These are phyloP conservation scores for Temnothorax rugatulus DNA, from an alignment of 2,888 invertebrate species.

Conservation along the genomic window DNA sequence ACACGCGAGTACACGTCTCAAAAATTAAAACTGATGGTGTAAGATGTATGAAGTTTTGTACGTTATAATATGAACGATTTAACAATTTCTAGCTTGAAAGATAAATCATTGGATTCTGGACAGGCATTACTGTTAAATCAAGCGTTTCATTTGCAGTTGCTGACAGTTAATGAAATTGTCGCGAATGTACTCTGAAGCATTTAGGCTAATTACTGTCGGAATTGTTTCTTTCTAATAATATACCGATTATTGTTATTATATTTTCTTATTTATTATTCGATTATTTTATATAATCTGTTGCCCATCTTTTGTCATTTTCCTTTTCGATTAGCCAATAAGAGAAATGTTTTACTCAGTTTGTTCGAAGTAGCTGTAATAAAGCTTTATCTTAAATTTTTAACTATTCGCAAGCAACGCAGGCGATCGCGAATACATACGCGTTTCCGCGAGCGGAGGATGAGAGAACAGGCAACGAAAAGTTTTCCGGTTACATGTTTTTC, in stretches of 20 bases:
- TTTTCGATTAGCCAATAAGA: not conserved
- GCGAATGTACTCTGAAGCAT: not conserved
- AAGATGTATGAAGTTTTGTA: constrained; percentile 30
- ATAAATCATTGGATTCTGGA: constrained; percentile 13
- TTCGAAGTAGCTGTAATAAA: constrained; percentile 7
- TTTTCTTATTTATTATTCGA: too few species aligned
- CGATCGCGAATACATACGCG: constrained; percentile 41
- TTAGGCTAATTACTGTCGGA: not conserved
- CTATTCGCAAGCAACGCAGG: constrained; percentile 40
- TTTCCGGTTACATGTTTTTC: constrained; percentile 54
- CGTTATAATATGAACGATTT: constrained; percentile 11
- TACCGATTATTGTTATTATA: not conserved
- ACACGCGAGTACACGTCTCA: not conserved
- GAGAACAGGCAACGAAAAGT: constrained; percentile 61
- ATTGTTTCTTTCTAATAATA: not conserved
- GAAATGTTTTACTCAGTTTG: not conserved
- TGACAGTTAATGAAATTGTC: not conserved
- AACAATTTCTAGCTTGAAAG: constrained; percentile 23
- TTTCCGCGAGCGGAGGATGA: constrained; percentile 29
- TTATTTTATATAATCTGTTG: not conserved
- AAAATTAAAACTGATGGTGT: constrained; percentile 6
- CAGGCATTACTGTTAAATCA: not conserved
- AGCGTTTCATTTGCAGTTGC: not conserved
- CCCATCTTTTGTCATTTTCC: not conserved
- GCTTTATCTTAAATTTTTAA: constrained; percentile 52